Evolutionary conservation across 2,888 invertebrate genomes (phyloP).

Genomic region (Epirrhoe alternata): DNA sequence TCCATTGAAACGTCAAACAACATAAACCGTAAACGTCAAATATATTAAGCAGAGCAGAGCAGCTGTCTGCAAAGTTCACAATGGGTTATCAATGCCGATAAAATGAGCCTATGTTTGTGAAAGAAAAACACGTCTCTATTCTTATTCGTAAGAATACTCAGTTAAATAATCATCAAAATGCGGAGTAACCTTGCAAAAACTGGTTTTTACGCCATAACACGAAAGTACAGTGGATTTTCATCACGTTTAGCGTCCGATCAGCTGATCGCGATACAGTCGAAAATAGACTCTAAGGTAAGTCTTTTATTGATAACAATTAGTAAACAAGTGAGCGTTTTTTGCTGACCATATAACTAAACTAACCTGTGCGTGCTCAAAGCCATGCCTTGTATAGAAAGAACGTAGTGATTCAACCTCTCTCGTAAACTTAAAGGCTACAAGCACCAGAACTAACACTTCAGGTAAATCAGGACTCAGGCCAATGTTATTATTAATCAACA

Average conservation of each 20-base stretch:
- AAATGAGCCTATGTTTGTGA: constrained; percentile 54
- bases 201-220: constrained; percentile 55
- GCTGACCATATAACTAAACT: neutral
- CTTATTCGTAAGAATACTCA: constrained; percentile 45
- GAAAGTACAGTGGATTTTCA: constrained; percentile 50
- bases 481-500: neutral
- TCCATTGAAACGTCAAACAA: constrained; percentile 46
- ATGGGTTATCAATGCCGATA: constrained; percentile 78
- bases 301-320: constrained; percentile 32
- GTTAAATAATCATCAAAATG: constrained; percentile 59
- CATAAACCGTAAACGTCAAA: constrained; percentile 9
- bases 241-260: constrained; percentile 45
- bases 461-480: neutral
- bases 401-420: too few species aligned
- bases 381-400: constrained; percentile 3
- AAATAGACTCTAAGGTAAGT: constrained; percentile 68
- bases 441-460: too few species aligned
- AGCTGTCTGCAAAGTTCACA: constrained; percentile 69
- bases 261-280: constrained; percentile 55
- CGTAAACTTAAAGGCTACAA: too few species aligned
- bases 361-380: constrained; percentile 8
- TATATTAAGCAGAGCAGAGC: neutral
- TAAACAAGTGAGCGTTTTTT: constrained; percentile 27
- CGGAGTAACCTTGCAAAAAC: constrained; percentile 58
- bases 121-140: constrained; percentile 54